A percentile compares a stretch with the other conserved stretches of the same genome.
Evolutionary conservation across 2,797 vertebrate species (phyloP).

Genomic region (Ambastaia sidthimunki): DNA sequence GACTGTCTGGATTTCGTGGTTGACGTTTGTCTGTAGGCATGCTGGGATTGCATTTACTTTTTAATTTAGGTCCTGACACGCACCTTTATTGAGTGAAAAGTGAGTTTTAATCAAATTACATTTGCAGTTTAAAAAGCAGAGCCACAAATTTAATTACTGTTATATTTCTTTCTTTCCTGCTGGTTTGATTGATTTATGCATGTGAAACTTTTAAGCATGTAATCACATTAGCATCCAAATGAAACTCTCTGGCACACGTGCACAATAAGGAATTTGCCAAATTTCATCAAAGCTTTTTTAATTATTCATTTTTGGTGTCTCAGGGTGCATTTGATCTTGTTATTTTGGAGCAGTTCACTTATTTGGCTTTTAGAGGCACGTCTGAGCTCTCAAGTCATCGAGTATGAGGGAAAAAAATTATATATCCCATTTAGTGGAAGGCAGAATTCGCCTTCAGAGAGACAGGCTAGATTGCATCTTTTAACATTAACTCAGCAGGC

Average conservation of each 20-base stretch:
- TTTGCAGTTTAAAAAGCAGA: slow-evolving; percentile 27
- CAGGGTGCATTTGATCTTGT: slow-evolving; percentile 41
- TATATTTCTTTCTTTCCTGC: slow-evolving; percentile 23
- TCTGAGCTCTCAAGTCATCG: slow-evolving; percentile 10
- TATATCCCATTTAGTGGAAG: neutral
- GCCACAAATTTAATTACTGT: slow-evolving; percentile 43
- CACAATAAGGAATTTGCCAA: slow-evolving; percentile 25
- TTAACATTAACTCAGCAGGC: slow-evolving; percentile 32
- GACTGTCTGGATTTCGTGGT: slow-evolving; percentile 4
- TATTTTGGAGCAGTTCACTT: slow-evolving; percentile 34
- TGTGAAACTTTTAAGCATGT: slow-evolving; percentile 44
- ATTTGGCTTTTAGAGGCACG: slow-evolving; percentile 8
- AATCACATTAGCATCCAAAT: slow-evolving; percentile 63
- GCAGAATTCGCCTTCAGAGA: neutral
- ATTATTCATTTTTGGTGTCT: slow-evolving; percentile 39
- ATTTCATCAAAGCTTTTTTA: slow-evolving; percentile 18
- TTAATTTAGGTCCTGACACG: neutral
- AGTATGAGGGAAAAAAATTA: neutral
- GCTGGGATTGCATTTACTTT: neutral
- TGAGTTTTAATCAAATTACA: slow-evolving; percentile 3
- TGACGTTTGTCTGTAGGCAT: neutral
- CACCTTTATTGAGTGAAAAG: slow-evolving; percentile 26
- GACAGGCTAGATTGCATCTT: slow-evolving; percentile 30
- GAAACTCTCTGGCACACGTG: slow-evolving; percentile 37
- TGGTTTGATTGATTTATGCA: slow-evolving; percentile 56